phyloP scores from a whole-genome alignment of 2,888 invertebrate species.

The Catocala nupta region DNA sequence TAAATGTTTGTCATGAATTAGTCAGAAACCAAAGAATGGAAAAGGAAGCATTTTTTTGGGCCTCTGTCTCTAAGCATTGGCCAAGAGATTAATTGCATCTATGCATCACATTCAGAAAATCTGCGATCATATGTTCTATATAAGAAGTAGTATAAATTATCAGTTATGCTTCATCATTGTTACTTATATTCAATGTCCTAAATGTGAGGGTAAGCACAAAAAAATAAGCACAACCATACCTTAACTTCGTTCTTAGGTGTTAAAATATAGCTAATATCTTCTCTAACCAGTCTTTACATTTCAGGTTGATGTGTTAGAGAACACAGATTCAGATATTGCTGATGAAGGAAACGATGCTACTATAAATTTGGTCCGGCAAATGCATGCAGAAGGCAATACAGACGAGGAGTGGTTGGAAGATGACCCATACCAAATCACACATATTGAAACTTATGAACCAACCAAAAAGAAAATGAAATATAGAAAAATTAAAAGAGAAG shows the following conservation, averaged over 20 bases:
- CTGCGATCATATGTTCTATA: no score
- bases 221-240: no score
- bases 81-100: no score
- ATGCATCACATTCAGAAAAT: no score
- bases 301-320: conserved; percentile 71
- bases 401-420: conserved; percentile 83
- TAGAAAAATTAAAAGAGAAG: conserved; percentile 74
- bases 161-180: no score
- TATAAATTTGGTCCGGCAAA: conserved; percentile 70
- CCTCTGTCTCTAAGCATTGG: no score
- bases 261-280: background rate
- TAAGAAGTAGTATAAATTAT: no score
- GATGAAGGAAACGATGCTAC: conserved; percentile 65
- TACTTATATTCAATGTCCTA: no score
- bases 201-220: no score
- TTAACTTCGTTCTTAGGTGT: background rate
- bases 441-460: conserved; percentile 69
- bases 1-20: no score
- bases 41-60: no score
- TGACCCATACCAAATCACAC: conserved; percentile 67
- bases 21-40: no score
- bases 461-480: conserved; percentile 67
- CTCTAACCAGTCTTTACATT: conserved; percentile 17
- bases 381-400: conserved; percentile 66
- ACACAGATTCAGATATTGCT: conserved; percentile 61